A percentile compares a stretch with the other conserved stretches of the same genome.
phyloP scores from a whole-genome alignment of 1,140 invertebrate species.

The Drosophila busckii region DNA sequence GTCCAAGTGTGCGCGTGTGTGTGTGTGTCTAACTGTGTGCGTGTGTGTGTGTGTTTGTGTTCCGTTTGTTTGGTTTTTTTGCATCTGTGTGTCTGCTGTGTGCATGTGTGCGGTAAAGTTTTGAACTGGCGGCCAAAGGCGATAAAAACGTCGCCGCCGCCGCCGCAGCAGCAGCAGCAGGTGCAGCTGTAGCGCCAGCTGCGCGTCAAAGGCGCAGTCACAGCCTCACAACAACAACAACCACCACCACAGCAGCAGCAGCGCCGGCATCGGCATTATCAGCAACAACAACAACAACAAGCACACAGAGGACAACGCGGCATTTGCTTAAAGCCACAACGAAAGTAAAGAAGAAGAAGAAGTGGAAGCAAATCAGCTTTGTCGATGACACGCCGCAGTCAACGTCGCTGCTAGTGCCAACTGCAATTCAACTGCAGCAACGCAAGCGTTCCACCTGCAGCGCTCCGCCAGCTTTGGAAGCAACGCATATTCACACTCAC shows the following conservation, averaged over 20 bases:
- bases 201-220: conserved; percentile 32
- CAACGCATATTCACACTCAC: neutral
- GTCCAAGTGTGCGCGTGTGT: conserved; percentile 8
- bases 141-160: conserved; percentile 54
- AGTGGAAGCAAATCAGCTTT: conserved; percentile 69
- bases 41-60: conserved; percentile 20
- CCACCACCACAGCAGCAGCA: conserved; percentile 16
- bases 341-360: conserved; percentile 72
- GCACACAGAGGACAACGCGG: conserved; percentile 43
- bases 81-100: conserved; percentile 34
- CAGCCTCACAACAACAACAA: conserved; percentile 18
- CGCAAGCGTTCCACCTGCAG: conserved; percentile 63
- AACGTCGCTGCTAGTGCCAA: conserved; percentile 26
- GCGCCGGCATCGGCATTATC: neutral
- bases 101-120: conserved; percentile 39
- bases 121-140: conserved; percentile 75
- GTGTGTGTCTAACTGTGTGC: conserved; percentile 2
- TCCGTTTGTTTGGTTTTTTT: conserved; percentile 2
- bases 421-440: conserved; percentile 11
- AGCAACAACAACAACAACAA: conserved; percentile 28
- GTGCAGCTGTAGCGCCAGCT: conserved; percentile 25
- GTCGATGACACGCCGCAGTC: conserved; percentile 53
- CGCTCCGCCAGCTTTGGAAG: conserved; percentile 48
- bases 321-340: conserved; percentile 66
- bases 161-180: conserved; percentile 42